These are phyloP conservation scores for Agriopis leucophaearia DNA, from an alignment of 2,888 invertebrate genomes.

Conservation along the genomic window DNA sequence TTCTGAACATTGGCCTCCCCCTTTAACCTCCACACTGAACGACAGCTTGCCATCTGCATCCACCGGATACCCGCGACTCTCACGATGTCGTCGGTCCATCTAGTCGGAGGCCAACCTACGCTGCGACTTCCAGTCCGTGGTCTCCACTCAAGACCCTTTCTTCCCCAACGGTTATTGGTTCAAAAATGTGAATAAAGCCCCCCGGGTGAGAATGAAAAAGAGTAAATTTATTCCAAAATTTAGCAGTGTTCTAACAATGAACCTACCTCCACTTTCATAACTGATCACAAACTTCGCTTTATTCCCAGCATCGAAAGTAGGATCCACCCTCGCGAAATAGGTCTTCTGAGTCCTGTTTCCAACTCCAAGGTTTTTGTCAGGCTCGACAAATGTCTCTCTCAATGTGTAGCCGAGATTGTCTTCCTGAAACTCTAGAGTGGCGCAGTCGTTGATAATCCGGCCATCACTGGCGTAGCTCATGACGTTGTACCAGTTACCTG, in stretches of 20 bases:
- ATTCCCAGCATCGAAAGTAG: conserved; percentile 78
- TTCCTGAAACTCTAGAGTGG: conserved; percentile 75
- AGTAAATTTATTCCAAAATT: not conserved
- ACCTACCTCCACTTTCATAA: conserved; percentile 74
- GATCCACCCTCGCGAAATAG: conserved; percentile 79
- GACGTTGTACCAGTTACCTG: conserved; percentile 79
- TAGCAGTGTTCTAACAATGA: not conserved
- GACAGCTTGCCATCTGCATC: too few relatives aligned
- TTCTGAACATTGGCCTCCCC: too few relatives aligned
- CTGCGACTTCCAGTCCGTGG: too few relatives aligned
- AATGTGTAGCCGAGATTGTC: conserved; percentile 78
- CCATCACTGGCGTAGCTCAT: conserved; percentile 78
- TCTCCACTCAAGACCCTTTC: too few relatives aligned
- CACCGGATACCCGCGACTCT: too few relatives aligned
- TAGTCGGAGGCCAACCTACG: too few relatives aligned
- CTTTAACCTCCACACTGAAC: too few relatives aligned
- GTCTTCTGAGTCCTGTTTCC: conserved; percentile 75
- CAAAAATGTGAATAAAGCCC: too few relatives aligned
- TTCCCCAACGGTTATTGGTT: too few relatives aligned
- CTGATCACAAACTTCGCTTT: conserved; percentile 77
- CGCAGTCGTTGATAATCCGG: conserved; percentile 72
- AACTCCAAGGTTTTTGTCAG: conserved; percentile 53
- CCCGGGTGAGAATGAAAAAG: too few relatives aligned
- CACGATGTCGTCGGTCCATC: too few relatives aligned
- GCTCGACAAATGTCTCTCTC: conserved; percentile 72